A percentile compares a stretch with the other conserved stretches of the same genome.
Conservation (phyloP, 2,888 invertebrate genomes). For the Rotaria magnacalcarata region DNA sequence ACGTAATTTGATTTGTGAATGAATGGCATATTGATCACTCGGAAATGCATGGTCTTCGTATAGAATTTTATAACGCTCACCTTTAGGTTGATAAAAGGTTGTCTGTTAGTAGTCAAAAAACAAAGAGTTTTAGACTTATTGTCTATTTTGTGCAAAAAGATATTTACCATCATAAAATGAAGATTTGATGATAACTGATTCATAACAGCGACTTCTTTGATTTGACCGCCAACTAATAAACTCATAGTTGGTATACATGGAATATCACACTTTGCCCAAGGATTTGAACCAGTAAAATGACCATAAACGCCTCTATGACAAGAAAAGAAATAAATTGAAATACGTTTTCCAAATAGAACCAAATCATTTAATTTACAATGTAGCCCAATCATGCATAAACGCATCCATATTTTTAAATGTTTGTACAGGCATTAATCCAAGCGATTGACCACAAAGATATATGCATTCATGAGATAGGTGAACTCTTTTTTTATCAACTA, state of each 20-base stretch:
- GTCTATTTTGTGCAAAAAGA: no score
- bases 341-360: no score
- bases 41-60: conserved; percentile 64
- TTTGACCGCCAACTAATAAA: conserved; percentile 53
- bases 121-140: no score
- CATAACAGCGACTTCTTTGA: conserved; percentile 62
- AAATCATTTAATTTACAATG: no score
- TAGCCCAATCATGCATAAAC: no score
- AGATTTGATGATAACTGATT: conserved; percentile 65
- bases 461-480: conserved; percentile 56
- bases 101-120: conserved; percentile 53
- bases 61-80: conserved; percentile 62
- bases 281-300: conserved; percentile 57
- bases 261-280: conserved; percentile 61
- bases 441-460: conserved; percentile 64
- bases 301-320: conserved; percentile 48
- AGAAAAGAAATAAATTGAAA: no score
- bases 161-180: conserved; percentile 62
- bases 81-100: conserved; percentile 64
- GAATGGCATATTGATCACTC: conserved; percentile 64
- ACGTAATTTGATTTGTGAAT: conserved; percentile 62
- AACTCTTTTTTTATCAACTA: no score
- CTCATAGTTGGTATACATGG: conserved; percentile 47
- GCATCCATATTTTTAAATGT: no score
- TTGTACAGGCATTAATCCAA: conserved; percentile 54